Evolutionary conservation across 2,113 vertebrate genomes (phyloP), one percentile per base, ranked within the genome.

Genomic region (Phalacrocorax pelagicus): DNA sequence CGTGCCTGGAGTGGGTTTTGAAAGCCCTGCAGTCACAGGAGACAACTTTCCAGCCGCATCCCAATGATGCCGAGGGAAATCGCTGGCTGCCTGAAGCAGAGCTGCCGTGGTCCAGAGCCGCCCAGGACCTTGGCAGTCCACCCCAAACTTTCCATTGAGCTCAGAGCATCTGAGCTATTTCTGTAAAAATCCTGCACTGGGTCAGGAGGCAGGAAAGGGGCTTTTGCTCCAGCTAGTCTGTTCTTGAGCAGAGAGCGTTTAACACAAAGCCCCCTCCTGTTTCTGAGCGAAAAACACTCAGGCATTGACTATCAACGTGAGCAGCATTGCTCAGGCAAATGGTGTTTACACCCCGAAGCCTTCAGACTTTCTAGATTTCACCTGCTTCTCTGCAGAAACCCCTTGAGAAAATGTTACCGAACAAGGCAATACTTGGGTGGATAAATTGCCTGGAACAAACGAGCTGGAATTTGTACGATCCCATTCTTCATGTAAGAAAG

Each of bases 391-490:
- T 88, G 94, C 86, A 94, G 81, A 87, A 95, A 32, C 74, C 97
- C 93, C 91, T 93, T 82, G 96, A 96, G 95, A 90, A 96, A 95
- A 96, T 73, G 69, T 91, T 96, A 80, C 79, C 1, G 69, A 92
- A 72, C 93, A 74, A 82, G 93, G 96, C 90, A 83, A 77, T 94
- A 91, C 90, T 87, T 87, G 94, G 89, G 84, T 95, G 89, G 93
- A 92, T 94, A 95, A 97, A 97, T 91, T 87, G 96, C 91, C 89
- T 95, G 94, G 87, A 96, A 97, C 94, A 95, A 96, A 97, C 11
- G 58, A 94, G 91, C 79, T 77, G 91, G 94, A 92, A 88, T 97
- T 90, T 3, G 22, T 85, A 85, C 5, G 6, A 83, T 89, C 62
- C 86, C 81, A 82, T 95, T 87, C 83, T 88, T 92, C 92, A 46